A percentile compares a stretch with the other conserved stretches of the same genome.
Evolutionary conservation across 2,797 vertebrate species (phyloP).

Genomic region (Phoeniculus purpureus): DNA sequence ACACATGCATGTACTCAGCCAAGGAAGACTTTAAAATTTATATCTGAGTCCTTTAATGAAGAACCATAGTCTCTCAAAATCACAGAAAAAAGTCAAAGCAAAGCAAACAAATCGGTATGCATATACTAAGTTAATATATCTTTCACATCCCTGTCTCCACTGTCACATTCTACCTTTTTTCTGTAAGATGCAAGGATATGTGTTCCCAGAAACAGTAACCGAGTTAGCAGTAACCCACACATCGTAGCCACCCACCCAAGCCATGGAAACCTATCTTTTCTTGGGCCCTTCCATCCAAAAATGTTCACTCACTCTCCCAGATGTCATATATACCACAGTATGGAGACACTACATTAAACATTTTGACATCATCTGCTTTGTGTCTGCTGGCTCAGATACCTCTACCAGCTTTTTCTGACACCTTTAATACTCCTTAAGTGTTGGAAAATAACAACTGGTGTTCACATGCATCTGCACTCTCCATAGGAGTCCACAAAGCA

Average conservation of each 20-base stretch:
- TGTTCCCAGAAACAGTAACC: neutral
- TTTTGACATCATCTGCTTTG: slow-evolving; percentile 15
- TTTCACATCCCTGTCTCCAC: neutral
- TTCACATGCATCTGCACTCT: slow-evolving; percentile 10
- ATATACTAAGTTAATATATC: neutral
- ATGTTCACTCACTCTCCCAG: neutral
- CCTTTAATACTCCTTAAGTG: slow-evolving; percentile 14
- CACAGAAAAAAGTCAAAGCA: neutral
- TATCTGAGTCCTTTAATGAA: neutral
- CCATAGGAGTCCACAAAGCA: slow-evolving; percentile 20
- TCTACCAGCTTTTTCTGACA: neutral
- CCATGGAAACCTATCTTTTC: neutral
- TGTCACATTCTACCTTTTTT: neutral
- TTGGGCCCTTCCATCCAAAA: neutral
- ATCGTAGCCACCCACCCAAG: neutral
- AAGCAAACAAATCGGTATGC: neutral
- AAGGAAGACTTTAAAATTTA: neutral
- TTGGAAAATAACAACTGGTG: slow-evolving; percentile 24
- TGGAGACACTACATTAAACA: neutral
- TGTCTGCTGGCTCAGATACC: neutral
- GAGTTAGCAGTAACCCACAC: neutral
- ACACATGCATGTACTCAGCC: neutral
- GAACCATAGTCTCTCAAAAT: neutral
- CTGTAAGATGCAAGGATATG: neutral
- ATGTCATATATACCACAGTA: neutral